Base-by-base conservation (phyloP, 2,113 vertebrate genomes). In the Nicator chloris region DNA sequence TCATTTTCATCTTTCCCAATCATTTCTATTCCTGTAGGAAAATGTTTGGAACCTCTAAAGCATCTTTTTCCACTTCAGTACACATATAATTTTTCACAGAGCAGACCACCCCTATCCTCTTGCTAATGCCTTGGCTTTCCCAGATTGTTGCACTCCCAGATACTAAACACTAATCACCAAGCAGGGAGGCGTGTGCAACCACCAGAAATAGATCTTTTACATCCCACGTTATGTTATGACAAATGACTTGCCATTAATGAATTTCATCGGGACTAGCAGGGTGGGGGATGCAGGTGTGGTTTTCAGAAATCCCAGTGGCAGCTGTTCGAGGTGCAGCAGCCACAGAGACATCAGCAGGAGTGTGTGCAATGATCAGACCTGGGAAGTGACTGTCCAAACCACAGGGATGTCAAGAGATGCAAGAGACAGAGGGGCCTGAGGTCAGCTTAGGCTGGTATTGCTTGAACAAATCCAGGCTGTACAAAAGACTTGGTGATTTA, bases 31-130 rank as follows among this genome's bases (percentile, higher is more conserved):
- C 81, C 75, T 61, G 23, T 27, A 93, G 86, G 82, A 73, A 73
- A 92, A 90, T 7, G 42, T 83, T 85, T 80, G 71, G 53, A 83
- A 65, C 39, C 83, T 90, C 10, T 8, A 0, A 2, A 81, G 54
- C 63, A 92, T 88, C 93, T 93, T 94, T 80, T 86, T 82, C 45
- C 57, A 53, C 70, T 80, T 77, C 47, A 90, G 51, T 24, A 37
- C 33, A 35, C 11, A n/a, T 75, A 18, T 3, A 42, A 77, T 90
- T 95, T 82, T 87, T 88, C 73, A 78, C 21, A 51, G 35, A 11
- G 11, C 24, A 71, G 90, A 88, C 53, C 82, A 92, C 79, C 71
- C 66, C 35, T 27, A 40, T 61, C 27, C 16, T 18, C 45, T 73
- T 81, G 49, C 54, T 93, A 60, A 61, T 31, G 21, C 49, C 37